A percentile compares a stretch with the other conserved stretches of the same genome.
Conservation (phyloP, 1,140 invertebrate genomes). For the Brachionus sp. region DNA sequence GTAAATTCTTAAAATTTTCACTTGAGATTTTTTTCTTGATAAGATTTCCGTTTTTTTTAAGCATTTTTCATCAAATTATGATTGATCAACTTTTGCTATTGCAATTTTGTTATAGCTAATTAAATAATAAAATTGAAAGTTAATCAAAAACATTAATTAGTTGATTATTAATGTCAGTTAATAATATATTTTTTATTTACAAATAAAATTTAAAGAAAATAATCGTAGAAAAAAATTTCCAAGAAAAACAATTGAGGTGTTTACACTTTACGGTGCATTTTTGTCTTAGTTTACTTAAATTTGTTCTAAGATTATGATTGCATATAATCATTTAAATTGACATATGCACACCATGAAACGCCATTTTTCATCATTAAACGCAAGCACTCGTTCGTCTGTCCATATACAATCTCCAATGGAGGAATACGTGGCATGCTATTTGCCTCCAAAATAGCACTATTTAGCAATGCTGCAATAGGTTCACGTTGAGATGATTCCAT, state of each 20-base stretch:
- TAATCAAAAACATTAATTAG: background rate
- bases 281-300: background rate
- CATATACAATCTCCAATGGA: conserved; percentile 82
- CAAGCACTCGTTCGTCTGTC: conserved; percentile 80
- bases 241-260: conserved; percentile 22
- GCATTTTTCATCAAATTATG: no score
- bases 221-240: conserved; percentile 28
- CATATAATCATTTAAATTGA: conserved; percentile 62
- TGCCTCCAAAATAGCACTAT: conserved; percentile 93
- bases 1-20: no score
- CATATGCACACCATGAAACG: conserved; percentile 88
- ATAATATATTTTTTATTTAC: conserved; percentile 21
- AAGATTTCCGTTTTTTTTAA: no score
- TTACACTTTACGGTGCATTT: background rate
- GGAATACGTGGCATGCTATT: conserved; percentile 80
- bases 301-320: conserved; percentile 49
- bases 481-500: conserved; percentile 85
- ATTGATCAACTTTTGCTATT: no score
- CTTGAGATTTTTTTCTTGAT: no score
- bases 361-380: conserved; percentile 81
- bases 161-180: background rate
- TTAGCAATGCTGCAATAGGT: conserved; percentile 85
- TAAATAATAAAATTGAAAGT: conserved; percentile 47
- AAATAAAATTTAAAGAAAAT: conserved; percentile 37
- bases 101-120: no score